These are phyloP conservation scores for Epinephelus lanceolatus DNA, from an alignment of 2,113 vertebrate genomes.

Conservation along the genomic window DNA sequence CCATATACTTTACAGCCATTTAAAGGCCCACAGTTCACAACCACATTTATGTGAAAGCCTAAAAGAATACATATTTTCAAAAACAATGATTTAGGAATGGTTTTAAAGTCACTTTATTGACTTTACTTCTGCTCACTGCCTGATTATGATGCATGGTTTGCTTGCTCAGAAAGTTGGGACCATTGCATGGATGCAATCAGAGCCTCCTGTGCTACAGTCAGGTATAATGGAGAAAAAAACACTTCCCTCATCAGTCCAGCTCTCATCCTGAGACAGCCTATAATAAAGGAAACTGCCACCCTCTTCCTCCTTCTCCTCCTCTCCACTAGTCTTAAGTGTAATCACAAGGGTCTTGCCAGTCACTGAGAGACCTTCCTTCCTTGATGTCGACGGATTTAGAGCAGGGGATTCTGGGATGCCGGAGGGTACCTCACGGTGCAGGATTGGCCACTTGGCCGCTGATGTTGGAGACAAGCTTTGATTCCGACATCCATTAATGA, in stretches of 20 bases:
- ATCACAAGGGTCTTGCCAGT: conserved; percentile 6
- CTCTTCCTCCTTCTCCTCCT: conserved; percentile 1
- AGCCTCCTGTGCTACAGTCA: background rate
- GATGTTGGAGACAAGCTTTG: conserved; percentile 31
- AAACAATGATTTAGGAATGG: background rate
- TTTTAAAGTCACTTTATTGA: background rate
- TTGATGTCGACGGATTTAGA: conserved; percentile 51
- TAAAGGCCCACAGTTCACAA: background rate
- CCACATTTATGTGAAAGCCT: background rate
- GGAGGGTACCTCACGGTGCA: conserved; percentile 17
- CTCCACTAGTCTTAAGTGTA: background rate
- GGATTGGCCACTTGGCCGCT: conserved; percentile 21
- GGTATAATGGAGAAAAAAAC: background rate
- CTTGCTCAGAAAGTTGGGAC: background rate
- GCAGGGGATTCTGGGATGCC: conserved; percentile 29
- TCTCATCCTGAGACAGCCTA: background rate
- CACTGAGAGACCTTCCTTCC: conserved; percentile 39
- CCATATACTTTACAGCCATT: background rate
- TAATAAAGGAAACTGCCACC: conserved; percentile 14
- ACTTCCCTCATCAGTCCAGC: background rate
- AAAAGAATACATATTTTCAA: background rate
- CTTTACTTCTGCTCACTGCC: background rate
- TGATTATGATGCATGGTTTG: background rate
- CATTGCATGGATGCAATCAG: background rate
- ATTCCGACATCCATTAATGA: conserved; percentile 54